A percentile compares a stretch with the other conserved stretches of the same genome.
Conservation (phyloP, 1,140 invertebrate genomes). For the Camponotus pennsylvanicus region DNA sequence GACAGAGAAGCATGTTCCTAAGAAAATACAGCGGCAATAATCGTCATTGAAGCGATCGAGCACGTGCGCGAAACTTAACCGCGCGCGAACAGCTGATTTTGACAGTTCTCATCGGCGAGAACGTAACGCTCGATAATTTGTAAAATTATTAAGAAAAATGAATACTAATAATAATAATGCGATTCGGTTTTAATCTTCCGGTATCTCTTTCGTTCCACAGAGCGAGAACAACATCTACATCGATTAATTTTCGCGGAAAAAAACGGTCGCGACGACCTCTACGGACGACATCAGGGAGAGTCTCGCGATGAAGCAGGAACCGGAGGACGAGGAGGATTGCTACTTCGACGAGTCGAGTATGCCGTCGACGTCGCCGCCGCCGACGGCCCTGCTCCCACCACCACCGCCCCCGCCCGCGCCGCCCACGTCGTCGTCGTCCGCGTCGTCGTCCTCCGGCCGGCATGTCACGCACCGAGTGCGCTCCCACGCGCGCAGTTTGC, state of each 20-base stretch:
- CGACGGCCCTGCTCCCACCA: conserved; percentile 56
- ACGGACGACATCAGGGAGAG: conserved; percentile 47
- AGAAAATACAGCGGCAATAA: conserved; percentile 30
- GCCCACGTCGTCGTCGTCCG: conserved; percentile 1
- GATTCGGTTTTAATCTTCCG: not conserved
- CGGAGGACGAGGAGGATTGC: conserved; percentile 81
- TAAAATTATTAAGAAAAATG: not conserved
- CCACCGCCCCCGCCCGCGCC: not conserved
- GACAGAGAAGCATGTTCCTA: not conserved
- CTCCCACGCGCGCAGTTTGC: conserved; percentile 82
- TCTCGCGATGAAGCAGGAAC: conserved; percentile 82
- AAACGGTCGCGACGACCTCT: conserved; percentile 38
- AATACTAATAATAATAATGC: no score
- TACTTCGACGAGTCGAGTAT: conserved; percentile 75
- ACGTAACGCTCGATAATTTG: not conserved
- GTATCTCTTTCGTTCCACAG: not conserved
- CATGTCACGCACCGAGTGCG: conserved; percentile 77
- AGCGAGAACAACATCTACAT: not conserved
- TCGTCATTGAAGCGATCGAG: conserved; percentile 62
- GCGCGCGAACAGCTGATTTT: not conserved
- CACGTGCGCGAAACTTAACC: not conserved
- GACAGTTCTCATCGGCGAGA: not conserved
- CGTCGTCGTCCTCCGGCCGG: conserved; percentile 26
- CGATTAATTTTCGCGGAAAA: not conserved
- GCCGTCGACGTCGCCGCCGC: conserved; percentile 56